A percentile compares a stretch with the other conserved stretches of the same genome.
phyloP scores from a whole-genome alignment of 1,140 invertebrate genomes.

The Teleopsis dalmanni region DNA sequence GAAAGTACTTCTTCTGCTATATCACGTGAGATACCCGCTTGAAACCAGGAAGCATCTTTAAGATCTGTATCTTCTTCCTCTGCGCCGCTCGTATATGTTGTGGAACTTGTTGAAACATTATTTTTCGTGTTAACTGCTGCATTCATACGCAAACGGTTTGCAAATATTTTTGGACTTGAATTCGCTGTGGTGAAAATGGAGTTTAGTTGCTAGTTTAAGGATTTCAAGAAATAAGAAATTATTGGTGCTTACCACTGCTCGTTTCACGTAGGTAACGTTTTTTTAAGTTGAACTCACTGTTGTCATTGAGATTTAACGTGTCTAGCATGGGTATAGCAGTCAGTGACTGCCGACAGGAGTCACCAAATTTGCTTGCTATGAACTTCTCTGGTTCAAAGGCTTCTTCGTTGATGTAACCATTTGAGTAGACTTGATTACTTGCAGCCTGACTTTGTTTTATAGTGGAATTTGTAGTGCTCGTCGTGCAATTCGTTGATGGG shows the following conservation, averaged over 20 bases:
- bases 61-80: conserved; percentile 73
- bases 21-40: conserved; percentile 89
- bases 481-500: conserved; percentile 47
- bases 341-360: conserved; percentile 41
- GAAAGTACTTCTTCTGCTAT: conserved; percentile 87
- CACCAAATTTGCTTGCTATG: conserved; percentile 42
- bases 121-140: background rate
- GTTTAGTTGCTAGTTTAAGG: background rate
- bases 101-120: conserved; percentile 32
- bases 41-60: conserved; percentile 85
- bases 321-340: conserved; percentile 37
- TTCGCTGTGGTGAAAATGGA: conserved; percentile 26
- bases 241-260: conserved; percentile 30
- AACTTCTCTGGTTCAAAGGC: conserved; percentile 52
- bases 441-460: background rate
- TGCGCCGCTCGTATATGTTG: conserved; percentile 58
- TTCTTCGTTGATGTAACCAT: conserved; percentile 70
- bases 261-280: conserved; percentile 40
- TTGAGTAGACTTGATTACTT: conserved; percentile 49
- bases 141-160: conserved; percentile 2
- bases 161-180: conserved; percentile 36
- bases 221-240: background rate
- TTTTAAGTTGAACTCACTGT: conserved; percentile 40
- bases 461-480: background rate
- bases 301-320: conserved; percentile 35